A percentile compares a stretch with the other conserved stretches of the same genome.
These are phyloP conservation scores for Sphaeramia orbicularis DNA, from an alignment of 2,797 vertebrate genomes.

Conservation along the genomic window DNA sequence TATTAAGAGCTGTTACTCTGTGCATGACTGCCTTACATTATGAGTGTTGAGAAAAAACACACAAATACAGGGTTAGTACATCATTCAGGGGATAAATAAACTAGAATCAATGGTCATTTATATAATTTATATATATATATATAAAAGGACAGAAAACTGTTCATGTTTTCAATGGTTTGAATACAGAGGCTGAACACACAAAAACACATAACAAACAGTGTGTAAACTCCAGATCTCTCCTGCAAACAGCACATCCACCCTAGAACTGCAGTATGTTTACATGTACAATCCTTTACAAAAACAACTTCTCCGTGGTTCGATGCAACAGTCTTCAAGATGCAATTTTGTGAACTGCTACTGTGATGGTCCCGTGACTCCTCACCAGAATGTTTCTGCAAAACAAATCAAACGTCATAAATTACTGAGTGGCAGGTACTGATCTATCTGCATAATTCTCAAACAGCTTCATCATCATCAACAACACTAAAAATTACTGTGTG, in stretches of 20 bases:
- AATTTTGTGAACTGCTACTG: conserved; percentile 95
- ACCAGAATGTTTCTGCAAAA: conserved; percentile 92
- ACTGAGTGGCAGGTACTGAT: background rate
- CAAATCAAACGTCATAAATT: conserved; percentile 30
- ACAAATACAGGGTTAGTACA: conserved; percentile 1
- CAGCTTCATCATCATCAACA: background rate
- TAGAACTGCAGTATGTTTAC: conserved; percentile 7
- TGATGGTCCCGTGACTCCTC: conserved; percentile 93
- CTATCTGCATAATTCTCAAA: background rate
- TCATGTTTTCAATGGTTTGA: background rate
- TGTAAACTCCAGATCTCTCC: background rate
- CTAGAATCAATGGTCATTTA: background rate
- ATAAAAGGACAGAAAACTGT: conserved; percentile 1
- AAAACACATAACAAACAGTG: conserved; percentile 24
- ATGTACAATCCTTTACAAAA: conserved; percentile 43
- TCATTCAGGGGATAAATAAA: background rate
- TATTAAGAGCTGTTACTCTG: conserved; percentile 56
- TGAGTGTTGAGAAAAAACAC: no score
- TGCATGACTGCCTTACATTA: conserved; percentile 18
- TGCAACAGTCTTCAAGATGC: conserved; percentile 83
- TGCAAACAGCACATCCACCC: background rate
- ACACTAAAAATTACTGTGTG: background rate
- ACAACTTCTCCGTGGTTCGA: background rate
- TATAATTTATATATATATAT: background rate
- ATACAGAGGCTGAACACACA: background rate